Percentiles rank a stretch among this genome's conserved stretches.
Evolutionary conservation across 2,113 vertebrate genomes (phyloP).

Genomic region (Rhinoptilus africanus): DNA sequence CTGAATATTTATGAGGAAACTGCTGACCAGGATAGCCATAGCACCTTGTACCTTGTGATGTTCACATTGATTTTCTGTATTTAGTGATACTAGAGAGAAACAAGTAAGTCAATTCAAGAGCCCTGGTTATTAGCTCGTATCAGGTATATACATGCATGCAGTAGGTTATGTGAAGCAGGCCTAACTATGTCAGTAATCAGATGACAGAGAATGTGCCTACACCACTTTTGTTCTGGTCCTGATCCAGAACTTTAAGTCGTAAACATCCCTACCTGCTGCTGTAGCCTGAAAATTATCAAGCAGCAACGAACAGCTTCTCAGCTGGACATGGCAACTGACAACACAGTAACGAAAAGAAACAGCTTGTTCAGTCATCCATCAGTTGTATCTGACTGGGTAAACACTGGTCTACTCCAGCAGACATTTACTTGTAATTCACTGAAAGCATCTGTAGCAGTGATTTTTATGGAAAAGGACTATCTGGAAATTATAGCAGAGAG

Average conservation of each 20-base stretch:
- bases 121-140: neutral
- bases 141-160: neutral
- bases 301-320: neutral
- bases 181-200: neutral
- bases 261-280: neutral
- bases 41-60: neutral
- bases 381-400: neutral
- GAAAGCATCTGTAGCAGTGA: neutral
- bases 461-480: neutral
- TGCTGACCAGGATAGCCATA: neutral
- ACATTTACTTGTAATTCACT: neutral
- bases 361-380: slow-evolving; percentile 11
- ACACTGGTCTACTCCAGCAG: neutral
- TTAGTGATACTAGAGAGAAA: neutral
- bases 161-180: neutral
- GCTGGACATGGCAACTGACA: slow-evolving; percentile 2
- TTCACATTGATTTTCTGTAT: neutral
- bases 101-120: neutral
- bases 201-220: neutral
- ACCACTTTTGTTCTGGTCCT: neutral
- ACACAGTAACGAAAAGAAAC: neutral
- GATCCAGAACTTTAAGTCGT: neutral
- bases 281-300: neutral
- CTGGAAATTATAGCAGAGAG: neutral
- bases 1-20: neutral